Conservation (phyloP, 2,113 vertebrate species). For the Synodontis membranacea region DNA sequence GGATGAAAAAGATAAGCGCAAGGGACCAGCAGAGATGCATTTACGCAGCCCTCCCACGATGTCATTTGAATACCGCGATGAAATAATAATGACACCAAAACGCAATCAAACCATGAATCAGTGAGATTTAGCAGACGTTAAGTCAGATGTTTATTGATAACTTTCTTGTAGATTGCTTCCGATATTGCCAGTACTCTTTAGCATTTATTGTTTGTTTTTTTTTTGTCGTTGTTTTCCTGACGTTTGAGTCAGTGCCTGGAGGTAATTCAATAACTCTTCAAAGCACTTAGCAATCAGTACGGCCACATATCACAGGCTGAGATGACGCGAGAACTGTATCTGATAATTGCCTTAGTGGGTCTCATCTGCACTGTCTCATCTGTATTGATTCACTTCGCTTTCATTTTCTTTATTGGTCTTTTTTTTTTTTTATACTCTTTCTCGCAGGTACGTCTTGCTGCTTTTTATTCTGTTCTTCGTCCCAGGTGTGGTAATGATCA, state of each 20-base stretch:
- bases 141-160: neutral
- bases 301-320: neutral
- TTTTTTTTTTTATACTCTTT: neutral
- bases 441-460: constrained; percentile 75
- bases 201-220: neutral
- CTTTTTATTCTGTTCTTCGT: constrained; percentile 75
- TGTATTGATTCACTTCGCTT: constrained; percentile 14
- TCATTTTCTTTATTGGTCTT: neutral
- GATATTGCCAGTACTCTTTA: neutral
- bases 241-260: neutral
- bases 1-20: constrained; percentile 49
- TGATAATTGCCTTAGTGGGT: constrained; percentile 11
- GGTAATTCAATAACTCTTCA: neutral
- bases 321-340: neutral
- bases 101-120: neutral
- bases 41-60: constrained; percentile 37
- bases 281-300: constrained; percentile 6
- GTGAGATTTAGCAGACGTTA: neutral
- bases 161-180: neutral
- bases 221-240: neutral
- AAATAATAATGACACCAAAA: constrained; percentile 18
- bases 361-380: neutral
- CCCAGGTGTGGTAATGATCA: constrained; percentile 77
- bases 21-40: constrained; percentile 24
- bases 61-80: constrained; percentile 37